A percentile compares a stretch with the other conserved stretches of the same genome.
Evolutionary conservation across 2,113 vertebrate species (phyloP).

Genomic region (Anarhynchus alexandrinus): DNA sequence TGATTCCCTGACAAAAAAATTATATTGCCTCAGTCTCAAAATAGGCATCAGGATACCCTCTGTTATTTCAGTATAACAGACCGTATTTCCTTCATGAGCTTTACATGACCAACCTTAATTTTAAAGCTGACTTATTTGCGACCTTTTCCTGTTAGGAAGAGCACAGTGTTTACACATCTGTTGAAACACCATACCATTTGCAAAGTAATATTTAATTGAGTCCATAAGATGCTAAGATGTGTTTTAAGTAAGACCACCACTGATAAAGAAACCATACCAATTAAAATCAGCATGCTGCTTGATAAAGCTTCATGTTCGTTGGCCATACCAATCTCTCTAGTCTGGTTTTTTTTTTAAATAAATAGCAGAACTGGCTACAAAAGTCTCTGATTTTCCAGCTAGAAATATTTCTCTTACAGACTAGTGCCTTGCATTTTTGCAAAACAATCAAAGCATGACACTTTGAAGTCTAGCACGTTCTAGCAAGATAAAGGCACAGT

Average conservation of each 20-base stretch:
- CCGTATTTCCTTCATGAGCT: background rate
- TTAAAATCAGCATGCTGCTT: background rate
- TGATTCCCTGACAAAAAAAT: background rate
- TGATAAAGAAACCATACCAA: background rate
- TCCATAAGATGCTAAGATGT: background rate
- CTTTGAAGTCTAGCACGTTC: background rate
- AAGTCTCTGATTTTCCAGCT: background rate
- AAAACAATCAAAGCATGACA: background rate
- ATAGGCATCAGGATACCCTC: background rate
- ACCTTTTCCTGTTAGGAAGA: constrained; percentile 24
- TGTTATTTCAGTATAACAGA: background rate
- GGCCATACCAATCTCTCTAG: background rate
- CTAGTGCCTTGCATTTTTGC: background rate
- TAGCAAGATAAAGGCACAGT: background rate
- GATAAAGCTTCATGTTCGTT: background rate
- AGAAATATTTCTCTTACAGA: background rate
- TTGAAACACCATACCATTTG: background rate
- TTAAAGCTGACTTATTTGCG: constrained; percentile 14
- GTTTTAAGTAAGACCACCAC: background rate
- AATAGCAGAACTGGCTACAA: background rate
- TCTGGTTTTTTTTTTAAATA: background rate
- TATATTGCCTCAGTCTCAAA: background rate
- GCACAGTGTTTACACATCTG: constrained; percentile 8
- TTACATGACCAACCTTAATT: background rate
- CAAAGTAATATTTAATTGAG: background rate